These are phyloP conservation scores for Bedellia somnulentella DNA, from an alignment of 2,888 invertebrate genomes.

Conservation along the genomic window DNA sequence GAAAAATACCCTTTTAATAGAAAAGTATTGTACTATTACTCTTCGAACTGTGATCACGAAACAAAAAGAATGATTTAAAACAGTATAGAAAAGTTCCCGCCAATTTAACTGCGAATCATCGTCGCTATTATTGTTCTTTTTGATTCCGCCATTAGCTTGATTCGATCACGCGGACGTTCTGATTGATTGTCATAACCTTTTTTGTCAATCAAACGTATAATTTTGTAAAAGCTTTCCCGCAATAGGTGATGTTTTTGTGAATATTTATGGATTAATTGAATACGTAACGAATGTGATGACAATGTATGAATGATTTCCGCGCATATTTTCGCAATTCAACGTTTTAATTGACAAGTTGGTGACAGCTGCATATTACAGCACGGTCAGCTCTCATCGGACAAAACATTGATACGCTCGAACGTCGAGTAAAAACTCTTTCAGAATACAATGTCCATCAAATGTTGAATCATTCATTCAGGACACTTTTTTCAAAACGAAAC, in stretches of 20 bases:
- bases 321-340: slow-evolving; percentile 28
- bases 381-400: slow-evolving; percentile 10
- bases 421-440: slow-evolving; percentile 28
- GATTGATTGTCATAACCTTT: slow-evolving; percentile 44
- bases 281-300: slow-evolving; percentile 21
- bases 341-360: slow-evolving; percentile 29
- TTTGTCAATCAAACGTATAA: slow-evolving; percentile 40
- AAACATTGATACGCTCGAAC: slow-evolving; percentile 14
- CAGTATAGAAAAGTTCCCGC: slow-evolving; percentile 41
- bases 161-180: slow-evolving; percentile 33
- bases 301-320: slow-evolving; percentile 33
- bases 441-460: slow-evolving; percentile 29
- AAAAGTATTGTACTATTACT: slow-evolving; percentile 6
- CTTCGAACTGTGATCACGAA: slow-evolving; percentile 12
- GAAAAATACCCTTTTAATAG: no score
- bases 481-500: slow-evolving; percentile 39
- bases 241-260: slow-evolving; percentile 23
- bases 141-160: no score
- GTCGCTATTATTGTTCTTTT: no score
- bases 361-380: slow-evolving; percentile 6
- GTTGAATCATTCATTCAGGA: slow-evolving; percentile 53
- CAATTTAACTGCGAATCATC: slow-evolving; percentile 20
- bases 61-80: slow-evolving; percentile 22
- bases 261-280: slow-evolving; percentile 47
- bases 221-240: slow-evolving; percentile 39